Conservation (phyloP, 1,140 invertebrate species). For the Acyrthosiphon pisum region DNA sequence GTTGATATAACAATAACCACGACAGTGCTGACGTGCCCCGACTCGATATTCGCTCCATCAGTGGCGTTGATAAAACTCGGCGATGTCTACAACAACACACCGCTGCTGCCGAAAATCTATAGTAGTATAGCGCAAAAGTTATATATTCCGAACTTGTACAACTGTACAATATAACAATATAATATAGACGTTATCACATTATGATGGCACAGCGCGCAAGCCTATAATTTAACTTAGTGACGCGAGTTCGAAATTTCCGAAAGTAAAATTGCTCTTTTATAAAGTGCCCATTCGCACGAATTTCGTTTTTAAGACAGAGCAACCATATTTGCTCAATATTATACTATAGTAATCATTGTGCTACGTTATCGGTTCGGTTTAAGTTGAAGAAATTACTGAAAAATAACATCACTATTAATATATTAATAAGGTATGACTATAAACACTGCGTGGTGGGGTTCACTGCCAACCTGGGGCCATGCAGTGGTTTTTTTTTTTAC, state of each 20-base stretch:
- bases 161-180: too few relatives aligned
- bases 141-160: background rate
- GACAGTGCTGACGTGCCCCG: background rate
- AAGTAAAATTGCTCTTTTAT: background rate
- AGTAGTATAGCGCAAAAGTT: background rate
- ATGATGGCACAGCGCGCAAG: background rate
- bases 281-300: background rate
- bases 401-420: background rate
- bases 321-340: background rate
- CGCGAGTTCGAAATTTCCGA: background rate
- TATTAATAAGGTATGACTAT: background rate
- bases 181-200: background rate
- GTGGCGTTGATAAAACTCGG: background rate
- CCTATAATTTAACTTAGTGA: background rate
- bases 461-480: too few relatives aligned
- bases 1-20: background rate
- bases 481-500: background rate
- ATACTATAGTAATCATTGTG: background rate
- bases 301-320: background rate
- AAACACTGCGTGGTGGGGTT: background rate
- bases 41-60: background rate
- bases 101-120: background rate
- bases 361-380: too few relatives aligned
- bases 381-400: background rate
- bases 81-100: background rate